Evolutionary conservation across 2,888 invertebrate genomes (phyloP).

Genomic region (Torymus tubicola): DNA sequence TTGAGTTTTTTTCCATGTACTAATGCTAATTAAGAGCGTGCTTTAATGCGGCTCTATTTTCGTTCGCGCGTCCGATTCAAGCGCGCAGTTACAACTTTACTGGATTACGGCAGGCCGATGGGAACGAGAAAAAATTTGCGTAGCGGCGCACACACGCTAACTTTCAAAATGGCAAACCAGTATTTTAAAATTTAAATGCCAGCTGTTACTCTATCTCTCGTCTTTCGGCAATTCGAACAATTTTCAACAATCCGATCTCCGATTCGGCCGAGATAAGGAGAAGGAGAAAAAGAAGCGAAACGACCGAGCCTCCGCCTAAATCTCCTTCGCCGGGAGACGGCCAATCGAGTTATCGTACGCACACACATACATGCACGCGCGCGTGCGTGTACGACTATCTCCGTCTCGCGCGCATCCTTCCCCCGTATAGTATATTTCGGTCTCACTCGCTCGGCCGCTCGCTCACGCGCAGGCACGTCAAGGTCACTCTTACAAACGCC

Average conservation of each 20-base stretch:
- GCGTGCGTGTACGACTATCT: no score
- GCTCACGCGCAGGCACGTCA: conserved; percentile 53
- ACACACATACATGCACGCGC: conserved; percentile 24
- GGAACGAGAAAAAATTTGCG: background rate
- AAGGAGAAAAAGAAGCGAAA: conserved; percentile 7
- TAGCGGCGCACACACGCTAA: background rate
- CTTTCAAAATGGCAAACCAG: conserved; percentile 4
- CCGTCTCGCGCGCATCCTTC: no score
- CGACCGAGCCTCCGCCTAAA: no score
- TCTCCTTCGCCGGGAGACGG: background rate
- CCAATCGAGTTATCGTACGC: background rate
- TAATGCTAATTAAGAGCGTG: no score
- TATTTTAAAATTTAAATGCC: conserved; percentile 47
- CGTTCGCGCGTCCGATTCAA: no score
- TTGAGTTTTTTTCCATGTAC: no score
- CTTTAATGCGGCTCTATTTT: no score
- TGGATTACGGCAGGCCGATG: no score
- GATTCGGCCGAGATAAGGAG: conserved; percentile 28
- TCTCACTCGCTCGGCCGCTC: conserved; percentile 31
- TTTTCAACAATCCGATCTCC: conserved; percentile 14
- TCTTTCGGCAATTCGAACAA: conserved; percentile 5
- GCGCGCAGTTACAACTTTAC: no score
- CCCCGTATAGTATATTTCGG: conserved; percentile 2
- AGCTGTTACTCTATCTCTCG: background rate
- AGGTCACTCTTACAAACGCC: conserved; percentile 68